Evolutionary conservation across 2,888 invertebrate species (phyloP).

Genomic region (Chironomus tentans): DNA sequence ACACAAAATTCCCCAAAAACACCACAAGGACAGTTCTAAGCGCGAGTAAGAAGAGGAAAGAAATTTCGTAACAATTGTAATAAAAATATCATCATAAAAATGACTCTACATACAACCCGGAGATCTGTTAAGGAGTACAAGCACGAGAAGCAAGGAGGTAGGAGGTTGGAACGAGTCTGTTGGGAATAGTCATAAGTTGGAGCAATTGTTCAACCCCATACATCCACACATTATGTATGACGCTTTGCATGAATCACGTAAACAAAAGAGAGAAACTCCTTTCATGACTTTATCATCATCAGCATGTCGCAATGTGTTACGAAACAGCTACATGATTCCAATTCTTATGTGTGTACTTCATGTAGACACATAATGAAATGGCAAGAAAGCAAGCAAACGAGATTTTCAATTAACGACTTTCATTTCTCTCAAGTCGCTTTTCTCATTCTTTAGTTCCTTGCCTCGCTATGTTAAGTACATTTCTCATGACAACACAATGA

Average conservation of each 20-base stretch:
- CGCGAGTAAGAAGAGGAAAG: too few relatives aligned
- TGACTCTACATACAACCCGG: slow-evolving; percentile 1
- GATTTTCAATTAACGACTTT: slow-evolving; percentile 21
- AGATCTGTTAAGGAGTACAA: neutral
- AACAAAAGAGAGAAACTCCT: neutral
- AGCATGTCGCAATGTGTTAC: neutral
- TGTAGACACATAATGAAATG: neutral
- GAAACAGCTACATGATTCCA: neutral
- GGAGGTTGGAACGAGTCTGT: neutral
- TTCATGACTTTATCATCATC: neutral
- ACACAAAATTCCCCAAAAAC: too few relatives aligned
- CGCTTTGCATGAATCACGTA: neutral
- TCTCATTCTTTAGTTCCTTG: too few relatives aligned
- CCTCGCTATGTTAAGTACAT: neutral
- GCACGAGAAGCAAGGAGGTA: neutral
- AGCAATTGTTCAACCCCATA: neutral
- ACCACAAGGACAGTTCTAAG: too few relatives aligned
- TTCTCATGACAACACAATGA: neutral
- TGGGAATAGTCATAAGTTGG: neutral
- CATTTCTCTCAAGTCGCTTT: neutral
- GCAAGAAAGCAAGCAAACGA: neutral
- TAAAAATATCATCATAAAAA: slow-evolving; percentile 18
- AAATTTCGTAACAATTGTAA: neutral
- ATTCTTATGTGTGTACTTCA: neutral
- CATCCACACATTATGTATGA: neutral